Conservation (phyloP, 2,113 vertebrate genomes). For the Xenotilapia flavipinnis region DNA sequence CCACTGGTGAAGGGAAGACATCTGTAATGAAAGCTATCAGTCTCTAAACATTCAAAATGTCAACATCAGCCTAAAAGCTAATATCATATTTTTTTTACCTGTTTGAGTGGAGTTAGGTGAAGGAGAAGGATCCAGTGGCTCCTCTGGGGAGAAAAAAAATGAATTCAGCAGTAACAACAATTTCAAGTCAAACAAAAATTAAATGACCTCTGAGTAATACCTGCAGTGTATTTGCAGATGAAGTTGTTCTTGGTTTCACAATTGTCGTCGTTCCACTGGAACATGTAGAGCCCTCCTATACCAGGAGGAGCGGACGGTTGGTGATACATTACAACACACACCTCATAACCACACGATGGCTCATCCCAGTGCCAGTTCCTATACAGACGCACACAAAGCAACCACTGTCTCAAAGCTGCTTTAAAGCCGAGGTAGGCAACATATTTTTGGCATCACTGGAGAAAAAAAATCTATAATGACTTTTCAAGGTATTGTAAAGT, state of each 20-base stretch:
- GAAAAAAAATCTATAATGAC: background rate
- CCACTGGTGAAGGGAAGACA: conserved; percentile 22
- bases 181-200: background rate
- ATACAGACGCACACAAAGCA: background rate
- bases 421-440: background rate
- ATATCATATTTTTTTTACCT: background rate
- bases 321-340: conserved; percentile 96
- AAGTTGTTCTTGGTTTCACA: conserved; percentile 96
- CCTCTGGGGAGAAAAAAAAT: conserved; percentile 23
- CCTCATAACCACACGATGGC: conserved; percentile 90
- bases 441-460: background rate
- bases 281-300: conserved; percentile 83
- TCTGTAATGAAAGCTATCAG: conserved; percentile 33
- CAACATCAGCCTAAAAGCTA: background rate
- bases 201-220: conserved; percentile 48
- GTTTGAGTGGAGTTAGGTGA: conserved; percentile 42
- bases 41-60: background rate
- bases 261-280: conserved; percentile 95
- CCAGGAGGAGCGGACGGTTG: conserved; percentile 84
- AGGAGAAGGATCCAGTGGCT: background rate
- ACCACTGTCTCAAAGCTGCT: background rate
- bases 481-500: background rate
- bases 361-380: conserved; percentile 96
- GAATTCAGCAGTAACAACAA: background rate
- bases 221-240: conserved; percentile 92